Evolutionary conservation across 2,113 vertebrate genomes (phyloP).

Genomic region (Amazona vittata): DNA sequence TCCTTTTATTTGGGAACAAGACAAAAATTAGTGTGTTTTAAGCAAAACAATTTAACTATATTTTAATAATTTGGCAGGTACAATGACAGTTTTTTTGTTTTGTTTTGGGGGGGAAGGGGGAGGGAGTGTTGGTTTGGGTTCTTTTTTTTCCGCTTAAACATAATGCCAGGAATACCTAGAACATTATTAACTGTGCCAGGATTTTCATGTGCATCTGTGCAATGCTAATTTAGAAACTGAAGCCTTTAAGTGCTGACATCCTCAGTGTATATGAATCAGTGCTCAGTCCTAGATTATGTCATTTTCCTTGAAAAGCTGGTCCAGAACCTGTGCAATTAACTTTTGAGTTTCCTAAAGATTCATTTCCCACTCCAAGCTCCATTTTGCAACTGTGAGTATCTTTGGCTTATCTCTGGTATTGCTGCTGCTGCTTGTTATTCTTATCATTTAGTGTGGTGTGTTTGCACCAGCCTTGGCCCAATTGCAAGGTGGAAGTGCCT

Average conservation of each 20-base stretch:
- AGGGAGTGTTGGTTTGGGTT: neutral
- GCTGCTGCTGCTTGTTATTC: neutral
- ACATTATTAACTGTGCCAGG: neutral
- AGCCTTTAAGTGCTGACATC: neutral
- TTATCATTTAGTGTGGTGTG: accelerated
- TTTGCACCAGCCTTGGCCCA: neutral
- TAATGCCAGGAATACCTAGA: neutral
- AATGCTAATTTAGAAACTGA: neutral
- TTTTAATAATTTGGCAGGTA: neutral
- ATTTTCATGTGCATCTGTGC: slow-evolving; percentile 4
- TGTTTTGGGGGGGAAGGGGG: too few species aligned
- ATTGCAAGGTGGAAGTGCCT: neutral
- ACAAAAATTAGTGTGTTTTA: neutral
- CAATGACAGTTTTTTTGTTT: neutral
- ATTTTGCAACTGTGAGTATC: neutral
- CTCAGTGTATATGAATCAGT: neutral
- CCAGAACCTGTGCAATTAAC: neutral
- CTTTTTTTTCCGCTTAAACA: neutral
- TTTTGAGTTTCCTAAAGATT: neutral
- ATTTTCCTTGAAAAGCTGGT: neutral
- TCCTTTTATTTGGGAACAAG: neutral
- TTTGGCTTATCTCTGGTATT: neutral
- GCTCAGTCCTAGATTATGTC: neutral
- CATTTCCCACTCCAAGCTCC: neutral
- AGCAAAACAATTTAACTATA: neutral